Base-by-base conservation (phyloP, 2,888 invertebrate genomes). In the Julus scandinavius region DNA sequence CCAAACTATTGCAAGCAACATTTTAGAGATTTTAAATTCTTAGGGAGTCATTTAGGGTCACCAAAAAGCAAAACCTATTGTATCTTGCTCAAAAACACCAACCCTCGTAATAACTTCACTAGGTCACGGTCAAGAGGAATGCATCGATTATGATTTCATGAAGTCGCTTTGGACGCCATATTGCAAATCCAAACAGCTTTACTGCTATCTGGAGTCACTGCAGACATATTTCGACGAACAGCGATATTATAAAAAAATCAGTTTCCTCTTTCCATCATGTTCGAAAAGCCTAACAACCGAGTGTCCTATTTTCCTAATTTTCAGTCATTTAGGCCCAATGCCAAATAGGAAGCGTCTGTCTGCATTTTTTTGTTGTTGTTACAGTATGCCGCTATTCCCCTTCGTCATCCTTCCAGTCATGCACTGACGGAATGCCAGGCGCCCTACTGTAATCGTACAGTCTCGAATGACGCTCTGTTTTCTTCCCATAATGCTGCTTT, bases 221-320 rank as follows among this genome's bases (percentile, higher is more conserved):
- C 72, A 13, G 29, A 72, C 9, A 29, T 54, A 13, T 15, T 54
- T 15, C 50, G 50, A 1, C 3, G 50, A 50, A 17, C 15, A 15
- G 17, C 45, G 15, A 54, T 50, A 13, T 15, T 54, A 63, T 0
- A 29, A 17, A 72, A 72, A 72, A 72, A 72, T 5, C 3, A 11
- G 9, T 29, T n/a, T 72, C 72, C 72, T 72, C 29, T 20, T 63
- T 29, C 72, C 29, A 9, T 54, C 54, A 15, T 15, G 50, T 50
- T 50, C 29, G 4, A n/a, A n/a, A 20, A n/a, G n/a, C 63, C 63
- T 63, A 63, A 63, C 20, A 20, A 72, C 29, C 72, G 72, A 72
- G 38, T 72, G 72, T 72, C 72, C 72, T 11, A 72, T 72, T 72
- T 72, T 72, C 72, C n/a, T 72, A 72, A 72, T 72, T 72, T 72